These are phyloP conservation scores for Zonitis immaculata DNA, from an alignment of 2,888 invertebrate genomes.

Conservation along the genomic window DNA sequence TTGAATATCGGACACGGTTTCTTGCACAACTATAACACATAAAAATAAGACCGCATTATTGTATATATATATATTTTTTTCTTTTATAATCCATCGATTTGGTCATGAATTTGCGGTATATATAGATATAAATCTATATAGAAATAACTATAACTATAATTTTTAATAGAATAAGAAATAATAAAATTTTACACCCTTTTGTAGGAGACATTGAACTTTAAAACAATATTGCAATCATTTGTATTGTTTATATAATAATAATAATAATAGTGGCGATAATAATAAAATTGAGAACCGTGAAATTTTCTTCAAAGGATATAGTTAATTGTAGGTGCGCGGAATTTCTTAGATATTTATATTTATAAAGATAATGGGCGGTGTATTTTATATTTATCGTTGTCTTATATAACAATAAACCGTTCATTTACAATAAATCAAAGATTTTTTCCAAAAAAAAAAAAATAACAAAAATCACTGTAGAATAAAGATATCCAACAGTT, in stretches of 20 bases:
- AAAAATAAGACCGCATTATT: too few species aligned
- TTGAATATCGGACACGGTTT: too few species aligned
- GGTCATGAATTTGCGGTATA: too few species aligned
- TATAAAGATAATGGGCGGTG: background rate
- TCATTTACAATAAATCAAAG: background rate
- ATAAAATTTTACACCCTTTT: background rate
- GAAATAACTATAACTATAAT: background rate
- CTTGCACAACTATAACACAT: too few species aligned
- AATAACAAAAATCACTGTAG: background rate
- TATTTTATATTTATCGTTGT: background rate
- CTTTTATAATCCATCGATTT: too few species aligned
- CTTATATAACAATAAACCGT: background rate
- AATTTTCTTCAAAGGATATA: background rate
- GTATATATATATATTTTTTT: too few species aligned
- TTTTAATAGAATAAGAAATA: background rate
- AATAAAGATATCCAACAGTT: background rate
- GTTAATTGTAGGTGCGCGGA: constrained; percentile 1
- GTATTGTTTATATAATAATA: background rate
- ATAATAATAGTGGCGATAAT: background rate
- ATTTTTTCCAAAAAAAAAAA: background rate
- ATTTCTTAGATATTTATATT: background rate
- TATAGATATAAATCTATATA: too few species aligned
- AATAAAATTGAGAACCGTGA: background rate
- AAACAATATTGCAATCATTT: background rate
- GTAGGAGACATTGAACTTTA: background rate